Evolutionary conservation across 30 jellyfish, hydroid and myxozoan species (phyloP).

Genomic region (Mastigias papua): DNA sequence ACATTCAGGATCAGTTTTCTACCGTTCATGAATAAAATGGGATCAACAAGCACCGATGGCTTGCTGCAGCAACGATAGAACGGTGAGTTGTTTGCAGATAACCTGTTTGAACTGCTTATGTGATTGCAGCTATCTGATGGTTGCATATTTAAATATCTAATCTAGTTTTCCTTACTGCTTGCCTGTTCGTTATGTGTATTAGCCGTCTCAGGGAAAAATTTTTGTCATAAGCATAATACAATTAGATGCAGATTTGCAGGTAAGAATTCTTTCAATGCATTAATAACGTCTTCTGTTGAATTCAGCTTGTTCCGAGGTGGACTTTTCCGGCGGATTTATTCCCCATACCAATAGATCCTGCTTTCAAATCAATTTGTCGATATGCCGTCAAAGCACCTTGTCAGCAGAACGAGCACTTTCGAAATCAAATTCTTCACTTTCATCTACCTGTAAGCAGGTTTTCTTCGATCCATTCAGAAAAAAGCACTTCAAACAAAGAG

Average conservation of each 20-base stretch:
- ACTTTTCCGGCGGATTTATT: neutral
- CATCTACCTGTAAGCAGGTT: constrained; percentile 56
- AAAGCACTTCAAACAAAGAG: constrained; percentile 39
- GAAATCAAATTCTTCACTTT: constrained; percentile 13
- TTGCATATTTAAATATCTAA: constrained; percentile 21
- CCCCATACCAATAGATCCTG: neutral
- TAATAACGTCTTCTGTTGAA: neutral
- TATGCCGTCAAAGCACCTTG: neutral
- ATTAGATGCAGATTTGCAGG: neutral
- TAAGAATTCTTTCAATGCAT: neutral
- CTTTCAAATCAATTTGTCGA: neutral
- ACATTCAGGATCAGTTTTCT: constrained; percentile 82
- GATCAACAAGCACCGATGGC: constrained; percentile 86
- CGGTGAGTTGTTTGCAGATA: constrained; percentile 38
- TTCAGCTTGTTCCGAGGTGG: neutral
- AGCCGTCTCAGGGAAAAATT: neutral
- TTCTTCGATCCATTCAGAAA: neutral
- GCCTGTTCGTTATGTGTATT: neutral
- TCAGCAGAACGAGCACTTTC: neutral
- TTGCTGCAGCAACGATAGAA: constrained; percentile 77
- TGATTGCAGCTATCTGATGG: constrained; percentile 58
- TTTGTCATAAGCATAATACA: neutral
- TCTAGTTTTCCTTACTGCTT: neutral
- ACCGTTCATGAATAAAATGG: constrained; percentile 81
- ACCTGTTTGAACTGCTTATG: constrained; percentile 53